Evolutionary conservation across 23 tunicate genomes (phyloP), one percentile per base, ranked within the genome.

Genomic region (Halocynthia aurantium): DNA sequence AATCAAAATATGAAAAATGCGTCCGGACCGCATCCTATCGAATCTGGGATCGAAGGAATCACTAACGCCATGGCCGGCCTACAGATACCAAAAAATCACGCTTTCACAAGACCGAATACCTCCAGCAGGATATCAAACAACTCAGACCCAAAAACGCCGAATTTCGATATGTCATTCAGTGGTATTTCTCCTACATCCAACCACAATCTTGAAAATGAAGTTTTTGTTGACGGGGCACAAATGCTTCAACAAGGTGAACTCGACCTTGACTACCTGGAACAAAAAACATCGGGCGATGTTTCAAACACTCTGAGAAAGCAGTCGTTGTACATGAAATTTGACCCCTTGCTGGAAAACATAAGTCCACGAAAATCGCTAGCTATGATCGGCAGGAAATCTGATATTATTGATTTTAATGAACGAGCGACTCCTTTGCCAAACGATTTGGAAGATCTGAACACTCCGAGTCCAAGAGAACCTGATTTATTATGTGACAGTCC

Each of bases 401-500:
- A 86, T 72, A 86, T 86, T 56, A 86, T 86, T 8, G 92, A 86
- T 51, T 64, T 86, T 63, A n/a, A 54, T 57, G 92, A 85, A 17
- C 82, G 80, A 11, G 78, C 80, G 5, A 62, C 84, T 13, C 81
- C 75, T 12, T 7, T 21, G 44, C 66, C 67, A 21, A 61, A 52
- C 67, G 81, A 73, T 31, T 15, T 22, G 8, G 70, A 73, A 61
- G 75, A 66, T 40, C 56, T 15, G 54, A 12, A 60, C 20, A 13
- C 61, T 31, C 10, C 51, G 7, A 10, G 60, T 10, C 60, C 55
- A 6, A 10, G 78, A 52, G 55, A 77, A 51, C 86, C 83, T 5
- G 93, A 87, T 72, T 68, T 82, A 22, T 51, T 87, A 50, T 87
- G 93, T 50, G 93, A 76, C 75, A 87, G 93, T 58, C 92, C 92